These are phyloP conservation scores for Metalampra italica DNA, from an alignment of 2,888 invertebrate genomes.

Conservation along the genomic window DNA sequence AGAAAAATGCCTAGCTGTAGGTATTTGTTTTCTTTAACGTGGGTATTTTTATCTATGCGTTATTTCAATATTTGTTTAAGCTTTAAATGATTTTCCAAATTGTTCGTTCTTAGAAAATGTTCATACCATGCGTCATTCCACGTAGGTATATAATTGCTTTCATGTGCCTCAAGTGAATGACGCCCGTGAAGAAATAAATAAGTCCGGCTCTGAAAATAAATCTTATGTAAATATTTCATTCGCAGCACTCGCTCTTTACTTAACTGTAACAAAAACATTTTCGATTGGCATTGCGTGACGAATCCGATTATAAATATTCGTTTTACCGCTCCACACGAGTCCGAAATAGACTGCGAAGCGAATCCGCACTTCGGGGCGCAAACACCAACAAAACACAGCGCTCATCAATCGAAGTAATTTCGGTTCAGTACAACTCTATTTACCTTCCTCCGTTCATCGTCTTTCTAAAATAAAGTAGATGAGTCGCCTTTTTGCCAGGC, in stretches of 20 bases:
- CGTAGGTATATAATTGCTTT: conserved; percentile 60
- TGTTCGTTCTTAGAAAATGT: conserved; percentile 38
- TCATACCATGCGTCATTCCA: conserved; percentile 63
- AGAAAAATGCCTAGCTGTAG: too few relatives aligned
- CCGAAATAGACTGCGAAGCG: conserved; percentile 50
- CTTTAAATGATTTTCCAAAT: not conserved
- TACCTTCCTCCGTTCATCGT: conserved; percentile 51
- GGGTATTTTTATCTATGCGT: too few relatives aligned
- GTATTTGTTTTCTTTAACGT: too few relatives aligned
- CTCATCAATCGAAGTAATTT: conserved; percentile 49
- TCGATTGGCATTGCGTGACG: conserved; percentile 49
- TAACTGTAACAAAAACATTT: conserved; percentile 59
- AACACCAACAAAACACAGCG: conserved; percentile 60
- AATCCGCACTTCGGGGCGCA: conserved; percentile 34
- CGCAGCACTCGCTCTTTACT: conserved; percentile 53
- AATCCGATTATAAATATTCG: conserved; percentile 67
- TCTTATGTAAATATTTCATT: conserved; percentile 63
- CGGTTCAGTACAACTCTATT: conserved; percentile 64
- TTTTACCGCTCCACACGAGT: conserved; percentile 36
- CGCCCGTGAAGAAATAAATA: conserved; percentile 60
- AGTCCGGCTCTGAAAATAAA: conserved; percentile 57
- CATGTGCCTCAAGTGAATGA: conserved; percentile 63
- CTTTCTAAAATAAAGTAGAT: conserved; percentile 68
- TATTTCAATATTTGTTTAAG: too few relatives aligned
- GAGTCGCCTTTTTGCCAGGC: conserved; percentile 68